Percentiles rank a stretch among this genome's conserved stretches.
These are phyloP conservation scores for Tetanocera ferruginea DNA, from an alignment of 2,888 invertebrate species.

Conservation along the genomic window DNA sequence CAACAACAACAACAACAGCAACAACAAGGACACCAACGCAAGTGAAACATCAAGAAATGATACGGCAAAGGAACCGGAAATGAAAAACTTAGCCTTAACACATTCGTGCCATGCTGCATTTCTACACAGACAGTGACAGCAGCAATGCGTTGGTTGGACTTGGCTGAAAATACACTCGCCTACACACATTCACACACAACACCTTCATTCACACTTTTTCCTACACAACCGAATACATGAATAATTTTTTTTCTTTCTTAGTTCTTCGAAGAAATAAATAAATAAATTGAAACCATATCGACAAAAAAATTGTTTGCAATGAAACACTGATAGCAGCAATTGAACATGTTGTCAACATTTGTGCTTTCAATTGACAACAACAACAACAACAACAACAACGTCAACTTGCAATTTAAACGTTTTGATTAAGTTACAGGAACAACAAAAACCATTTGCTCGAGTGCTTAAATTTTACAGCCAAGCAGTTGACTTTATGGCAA, in stretches of 20 bases:
- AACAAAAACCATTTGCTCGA: not conserved
- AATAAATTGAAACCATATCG: not conserved
- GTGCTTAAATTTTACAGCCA: not conserved
- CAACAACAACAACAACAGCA: not conserved
- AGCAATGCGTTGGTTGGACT: not conserved
- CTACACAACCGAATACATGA: not conserved
- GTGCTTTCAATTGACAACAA: conserved; percentile 1
- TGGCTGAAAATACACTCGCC: not conserved
- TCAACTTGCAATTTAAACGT: conserved; percentile 27
- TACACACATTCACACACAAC: not conserved
- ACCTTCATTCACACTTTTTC: not conserved
- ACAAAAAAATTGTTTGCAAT: not conserved
- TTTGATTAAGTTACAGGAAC: conserved; percentile 25
- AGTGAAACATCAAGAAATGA: not conserved
- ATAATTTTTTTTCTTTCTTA: not conserved
- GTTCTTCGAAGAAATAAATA: not conserved
- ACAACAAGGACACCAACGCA: not conserved
- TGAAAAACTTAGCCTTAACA: conserved; percentile 2
- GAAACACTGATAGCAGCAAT: no score
- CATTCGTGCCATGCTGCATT: not conserved
- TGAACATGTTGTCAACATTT: conserved; percentile 4
- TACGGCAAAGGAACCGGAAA: not conserved
- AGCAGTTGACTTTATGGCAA: not conserved
- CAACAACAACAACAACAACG: conserved; percentile 1
- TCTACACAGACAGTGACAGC: not conserved